A percentile compares a stretch with the other conserved stretches of the same genome.
phyloP scores from a whole-genome alignment of 2,888 invertebrate genomes.

The Drosophila macrospina region DNA sequence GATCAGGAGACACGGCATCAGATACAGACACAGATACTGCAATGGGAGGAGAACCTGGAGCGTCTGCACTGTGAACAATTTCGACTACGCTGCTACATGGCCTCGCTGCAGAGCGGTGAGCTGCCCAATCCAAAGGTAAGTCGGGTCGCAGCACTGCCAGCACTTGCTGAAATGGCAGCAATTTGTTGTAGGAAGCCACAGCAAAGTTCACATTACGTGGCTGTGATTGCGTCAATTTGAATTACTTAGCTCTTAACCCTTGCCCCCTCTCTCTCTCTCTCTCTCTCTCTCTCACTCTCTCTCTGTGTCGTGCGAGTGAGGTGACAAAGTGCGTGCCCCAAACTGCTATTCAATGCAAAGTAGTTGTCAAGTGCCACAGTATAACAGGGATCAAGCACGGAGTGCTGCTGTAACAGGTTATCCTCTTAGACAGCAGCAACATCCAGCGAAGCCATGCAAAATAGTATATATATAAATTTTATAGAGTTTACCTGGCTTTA shows the following conservation, averaged over 20 bases:
- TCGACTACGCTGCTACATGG: slow-evolving; percentile 97
- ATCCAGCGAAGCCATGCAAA: slow-evolving; percentile 8
- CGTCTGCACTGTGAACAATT: slow-evolving; percentile 98
- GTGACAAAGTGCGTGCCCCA: slow-evolving; percentile 54
- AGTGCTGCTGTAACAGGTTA: slow-evolving; percentile 9
- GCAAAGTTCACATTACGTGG: slow-evolving; percentile 56
- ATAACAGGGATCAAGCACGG: slow-evolving; percentile 37
- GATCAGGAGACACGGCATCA: slow-evolving; percentile 96
- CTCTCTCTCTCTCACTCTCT: neutral
- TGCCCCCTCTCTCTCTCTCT: neutral
- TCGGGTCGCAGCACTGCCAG: neutral
- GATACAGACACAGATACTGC: slow-evolving; percentile 95
- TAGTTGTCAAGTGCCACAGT: slow-evolving; percentile 53
- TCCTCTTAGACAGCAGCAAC: neutral
- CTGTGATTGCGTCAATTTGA: slow-evolving; percentile 63
- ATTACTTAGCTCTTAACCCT: slow-evolving; percentile 48
- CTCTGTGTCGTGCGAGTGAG: neutral
- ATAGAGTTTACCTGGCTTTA: slow-evolving; percentile 11
- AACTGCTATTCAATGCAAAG: slow-evolving; percentile 60
- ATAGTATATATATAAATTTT: slow-evolving; percentile 11
- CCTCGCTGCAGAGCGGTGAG: slow-evolving; percentile 97
- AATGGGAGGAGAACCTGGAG: slow-evolving; percentile 99
- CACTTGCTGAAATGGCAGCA: slow-evolving; percentile 8
- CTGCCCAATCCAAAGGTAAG: slow-evolving; percentile 98
- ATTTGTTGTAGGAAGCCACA: slow-evolving; percentile 44